phyloP scores from a whole-genome alignment of 2,888 invertebrate species.

The Pollenia labialis region DNA sequence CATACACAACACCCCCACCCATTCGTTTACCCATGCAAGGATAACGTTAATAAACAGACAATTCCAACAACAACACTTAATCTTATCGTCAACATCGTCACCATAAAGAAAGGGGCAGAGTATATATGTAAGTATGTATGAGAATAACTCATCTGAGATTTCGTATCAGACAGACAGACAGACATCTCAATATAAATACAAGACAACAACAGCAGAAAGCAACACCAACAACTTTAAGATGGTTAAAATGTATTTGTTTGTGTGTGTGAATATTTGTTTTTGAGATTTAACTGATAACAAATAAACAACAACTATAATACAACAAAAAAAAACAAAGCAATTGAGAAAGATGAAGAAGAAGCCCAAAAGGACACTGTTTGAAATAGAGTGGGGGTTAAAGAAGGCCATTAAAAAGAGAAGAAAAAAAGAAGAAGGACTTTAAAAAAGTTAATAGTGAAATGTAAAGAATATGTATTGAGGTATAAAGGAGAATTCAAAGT shows the following conservation, averaged over 20 bases:
- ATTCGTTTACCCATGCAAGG: constrained; percentile 20
- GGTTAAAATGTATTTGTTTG: constrained; percentile 30
- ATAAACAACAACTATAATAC: constrained; percentile 26
- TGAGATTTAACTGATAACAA: constrained; percentile 47
- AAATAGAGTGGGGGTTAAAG: constrained; percentile 13
- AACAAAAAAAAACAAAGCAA: constrained; percentile 38
- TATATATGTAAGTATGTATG: constrained; percentile 9
- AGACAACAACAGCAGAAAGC: constrained; percentile 16
- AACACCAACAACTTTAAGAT: constrained; percentile 41
- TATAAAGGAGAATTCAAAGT: constrained; percentile 52
- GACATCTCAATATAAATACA: constrained; percentile 23
- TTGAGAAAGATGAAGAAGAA: constrained; percentile 40
- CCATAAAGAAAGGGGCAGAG: not conserved
- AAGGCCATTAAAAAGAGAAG: constrained; percentile 31
- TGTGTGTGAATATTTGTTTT: constrained; percentile 34
- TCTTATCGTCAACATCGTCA: constrained; percentile 32
- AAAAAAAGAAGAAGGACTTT: constrained; percentile 18
- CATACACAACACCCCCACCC: not conserved
- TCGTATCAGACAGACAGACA: constrained; percentile 62
- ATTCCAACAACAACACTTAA: constrained; percentile 26
- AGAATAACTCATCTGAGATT: constrained; percentile 67
- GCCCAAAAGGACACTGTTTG: constrained; percentile 27
- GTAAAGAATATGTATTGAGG: constrained; percentile 34
- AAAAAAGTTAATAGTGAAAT: constrained; percentile 40
- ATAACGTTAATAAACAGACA: constrained; percentile 67